A percentile compares a stretch with the other conserved stretches of the same genome.
These are phyloP conservation scores for Apodemia mormo DNA, from an alignment of 2,888 invertebrate species.

Conservation along the genomic window DNA sequence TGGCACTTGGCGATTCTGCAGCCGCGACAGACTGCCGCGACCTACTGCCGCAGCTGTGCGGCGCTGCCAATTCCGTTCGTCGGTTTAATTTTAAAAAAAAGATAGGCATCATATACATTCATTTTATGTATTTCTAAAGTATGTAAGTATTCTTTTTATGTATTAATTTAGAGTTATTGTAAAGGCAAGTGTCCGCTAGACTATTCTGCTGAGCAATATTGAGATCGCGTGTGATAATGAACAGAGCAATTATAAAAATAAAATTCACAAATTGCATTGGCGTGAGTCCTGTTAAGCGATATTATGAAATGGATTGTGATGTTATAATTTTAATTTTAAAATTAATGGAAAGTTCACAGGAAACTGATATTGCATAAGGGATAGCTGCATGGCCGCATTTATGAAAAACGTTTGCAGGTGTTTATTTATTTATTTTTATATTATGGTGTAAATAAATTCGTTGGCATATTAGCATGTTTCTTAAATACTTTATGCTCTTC, in stretches of 20 bases:
- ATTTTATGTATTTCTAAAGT: no score
- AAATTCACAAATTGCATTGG: constrained; percentile 16
- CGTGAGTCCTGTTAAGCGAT: constrained; percentile 4
- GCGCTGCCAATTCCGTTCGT: no score
- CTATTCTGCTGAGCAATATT: background rate
- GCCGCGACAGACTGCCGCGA: no score
- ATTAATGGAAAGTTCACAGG: background rate
- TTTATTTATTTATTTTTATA: background rate
- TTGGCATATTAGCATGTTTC: background rate
- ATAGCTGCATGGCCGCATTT: background rate
- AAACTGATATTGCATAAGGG: background rate
- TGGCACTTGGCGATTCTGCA: no score
- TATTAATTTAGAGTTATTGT: no score
- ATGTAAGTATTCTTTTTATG: no score
- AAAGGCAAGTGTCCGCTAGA: background rate
- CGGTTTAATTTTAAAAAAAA: no score
- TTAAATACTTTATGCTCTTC: background rate
- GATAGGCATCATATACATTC: no score
- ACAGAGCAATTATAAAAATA: constrained; percentile 14
- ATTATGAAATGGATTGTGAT: constrained; percentile 9
- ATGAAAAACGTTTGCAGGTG: background rate
- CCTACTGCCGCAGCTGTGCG: no score
- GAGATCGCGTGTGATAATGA: constrained; percentile 11
- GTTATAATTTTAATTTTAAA: constrained; percentile 7
- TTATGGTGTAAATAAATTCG: background rate